Evolutionary conservation across 2,888 invertebrate genomes (phyloP), one percentile per base, ranked within the genome.

Genomic region (Spilosoma lubricipeda): DNA sequence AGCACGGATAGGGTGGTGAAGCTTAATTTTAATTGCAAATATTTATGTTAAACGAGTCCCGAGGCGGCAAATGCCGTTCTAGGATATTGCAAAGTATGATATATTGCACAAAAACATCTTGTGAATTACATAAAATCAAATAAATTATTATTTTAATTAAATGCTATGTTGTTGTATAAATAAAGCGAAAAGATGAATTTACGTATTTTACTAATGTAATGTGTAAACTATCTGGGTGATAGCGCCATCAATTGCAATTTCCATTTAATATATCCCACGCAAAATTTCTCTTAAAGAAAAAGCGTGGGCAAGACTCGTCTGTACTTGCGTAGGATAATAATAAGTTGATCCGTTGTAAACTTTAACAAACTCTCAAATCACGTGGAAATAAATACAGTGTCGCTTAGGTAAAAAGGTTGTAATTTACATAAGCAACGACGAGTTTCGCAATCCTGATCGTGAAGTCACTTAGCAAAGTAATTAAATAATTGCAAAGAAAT

Each of bases 21-120:
- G 92, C 91, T 92, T 94, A 93, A 95, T 95, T 95, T 94, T 95
- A 95, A 95, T 95, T 95, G 95, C 94, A 95, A 95, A 95, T 95
- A 95, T 95, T 95, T 95, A 95, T 95, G 94, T 92, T 93, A 94
- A 95, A 92, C 92, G 93, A 89, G 89, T 88, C 89, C 87, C 86
- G 83, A 86, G 89, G 87, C 87, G 78, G 83, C 86, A 82, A 86
- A 87, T 86, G 86, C 87, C 86, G 86, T 83, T 86, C 88, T 85
- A 86, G 87, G 90, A 91, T 93, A 93, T 92, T 93, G 91, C 90
- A 89, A 93, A 93, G 90, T 89, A 93, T 93, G 93, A 93, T 92
- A 90, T 92, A 94, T 91, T 92, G 90, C 84, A 77, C 79, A 82
- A 80, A 88, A 89, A 88, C 84, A 89, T 88, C 87, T 88, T 78